Percentiles rank a stretch among this genome's conserved stretches.
Evolutionary conservation across 2,113 vertebrate genomes (phyloP).

Genomic region (human (Homo sapiens)): DNA sequence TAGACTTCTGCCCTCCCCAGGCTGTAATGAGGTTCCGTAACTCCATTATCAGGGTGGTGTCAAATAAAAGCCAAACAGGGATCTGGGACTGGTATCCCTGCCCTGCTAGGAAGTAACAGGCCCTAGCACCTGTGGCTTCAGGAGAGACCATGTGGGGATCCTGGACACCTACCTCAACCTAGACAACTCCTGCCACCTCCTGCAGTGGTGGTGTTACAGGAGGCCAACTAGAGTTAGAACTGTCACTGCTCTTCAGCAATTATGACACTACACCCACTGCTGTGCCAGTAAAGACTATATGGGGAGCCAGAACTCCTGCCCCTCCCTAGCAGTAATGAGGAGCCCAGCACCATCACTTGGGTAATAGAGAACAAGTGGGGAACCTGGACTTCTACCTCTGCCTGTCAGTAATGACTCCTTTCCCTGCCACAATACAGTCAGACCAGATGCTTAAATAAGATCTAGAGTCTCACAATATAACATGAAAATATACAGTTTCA

Average conservation of each 20-base stretch:
- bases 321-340: no score
- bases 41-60: not conserved
- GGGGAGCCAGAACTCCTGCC: not conserved
- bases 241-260: not conserved
- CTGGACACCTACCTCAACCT: not conserved
- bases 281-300: not conserved
- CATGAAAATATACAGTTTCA: not conserved
- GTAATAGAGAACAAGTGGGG: not conserved
- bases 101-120: not conserved
- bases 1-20: not conserved
- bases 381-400: not conserved
- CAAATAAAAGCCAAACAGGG: not conserved
- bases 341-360: not conserved
- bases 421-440: not conserved
- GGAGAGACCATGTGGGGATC: not conserved
- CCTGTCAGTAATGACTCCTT: not conserved
- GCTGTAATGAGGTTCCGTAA: not conserved
- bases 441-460: not conserved
- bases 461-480: not conserved
- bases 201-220: not conserved
- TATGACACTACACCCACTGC: not conserved
- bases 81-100: not conserved
- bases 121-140: not conserved
- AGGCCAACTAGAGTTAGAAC: not conserved
- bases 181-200: not conserved